These are phyloP conservation scores for Chrysolina oricalcia DNA, from an alignment of 2,888 invertebrate genomes.

Conservation along the genomic window DNA sequence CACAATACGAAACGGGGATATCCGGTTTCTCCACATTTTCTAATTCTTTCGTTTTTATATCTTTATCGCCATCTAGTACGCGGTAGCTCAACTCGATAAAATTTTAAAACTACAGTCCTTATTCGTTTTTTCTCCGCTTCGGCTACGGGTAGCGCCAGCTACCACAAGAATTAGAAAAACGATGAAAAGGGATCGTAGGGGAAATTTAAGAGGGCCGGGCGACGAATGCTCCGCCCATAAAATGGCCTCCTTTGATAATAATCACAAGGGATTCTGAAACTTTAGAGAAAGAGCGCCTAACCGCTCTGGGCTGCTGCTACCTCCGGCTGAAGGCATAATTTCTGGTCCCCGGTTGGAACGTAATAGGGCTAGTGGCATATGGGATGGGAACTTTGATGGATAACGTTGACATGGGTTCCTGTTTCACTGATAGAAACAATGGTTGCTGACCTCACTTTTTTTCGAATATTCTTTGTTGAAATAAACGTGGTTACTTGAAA, in stretches of 20 bases:
- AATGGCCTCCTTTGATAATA: slow-evolving; percentile 71
- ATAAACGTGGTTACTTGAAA: too few species aligned
- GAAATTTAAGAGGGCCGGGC: slow-evolving; percentile 60
- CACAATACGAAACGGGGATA: background rate
- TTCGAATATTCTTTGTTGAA: too few species aligned
- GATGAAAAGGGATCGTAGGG: slow-evolving; percentile 50
- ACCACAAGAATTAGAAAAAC: slow-evolving; percentile 60
- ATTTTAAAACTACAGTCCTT: slow-evolving; percentile 60
- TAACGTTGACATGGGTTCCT: background rate
- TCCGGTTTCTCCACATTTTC: background rate
- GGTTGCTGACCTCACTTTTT: too few species aligned
- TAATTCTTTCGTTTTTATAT: slow-evolving; percentile 44
- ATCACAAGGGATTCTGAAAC: slow-evolving; percentile 68
- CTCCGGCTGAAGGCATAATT: slow-evolving; percentile 45
- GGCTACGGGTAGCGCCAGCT: slow-evolving; percentile 65
- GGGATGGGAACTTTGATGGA: background rate
- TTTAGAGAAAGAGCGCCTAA: slow-evolving; percentile 60
- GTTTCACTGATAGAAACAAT: slow-evolving; percentile 1
- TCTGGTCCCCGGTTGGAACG: slow-evolving; percentile 49
- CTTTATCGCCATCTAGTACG: slow-evolving; percentile 57
- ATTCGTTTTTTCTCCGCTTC: slow-evolving; percentile 67
- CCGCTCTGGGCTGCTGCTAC: slow-evolving; percentile 41
- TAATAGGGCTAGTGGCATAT: slow-evolving; percentile 44
- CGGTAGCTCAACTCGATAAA: slow-evolving; percentile 64
- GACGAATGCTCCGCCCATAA: slow-evolving; percentile 69